Evolutionary conservation across 1,140 invertebrate genomes (phyloP), one percentile per base, ranked within the genome.

Genomic region (Anagrus nilaparvatae): DNA sequence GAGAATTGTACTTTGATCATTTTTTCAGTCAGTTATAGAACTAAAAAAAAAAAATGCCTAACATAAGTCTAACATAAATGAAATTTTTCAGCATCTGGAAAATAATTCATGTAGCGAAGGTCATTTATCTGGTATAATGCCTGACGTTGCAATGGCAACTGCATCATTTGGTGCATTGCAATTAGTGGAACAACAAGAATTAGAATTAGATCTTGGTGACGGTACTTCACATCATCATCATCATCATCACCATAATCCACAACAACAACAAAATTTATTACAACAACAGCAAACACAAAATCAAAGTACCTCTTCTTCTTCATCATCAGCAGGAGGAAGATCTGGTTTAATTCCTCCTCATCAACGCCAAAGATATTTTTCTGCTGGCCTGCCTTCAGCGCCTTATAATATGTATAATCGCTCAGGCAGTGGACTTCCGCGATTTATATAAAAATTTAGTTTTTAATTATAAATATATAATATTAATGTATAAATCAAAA

Each of bases 111-210:
- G 76, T 51, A 75, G 71, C 52, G 80, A 82, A 37, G 77, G 78
- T 19, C 78, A 81, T 52, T 63, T 87, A 24, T 87, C 83, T 35
- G 83, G 84, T 47, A 78, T 83, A 51, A 87, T 89, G 81, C 86
- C 86, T 2, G 86, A 89, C 61, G 85, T 89, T 33, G 84, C 86
- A n/a, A 85, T 88, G 81, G 84, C 84, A 23, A 86, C 84, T 1
- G 75, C 81, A 3, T 81, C 81, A 1, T 68, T 86, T 28, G 75
- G 75, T 10, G 78, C 80, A 45, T 67, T 84, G 35, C 77, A 80
- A 51, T 60, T 87, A 30, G 81, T 84, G 48, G 75, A 76, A 49
- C 73, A 73, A 40, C 73, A 69, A 47, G 75, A 79, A 52, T 61
- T 77, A 44, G 70, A 75, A 47, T 65, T 86, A 47, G 85, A 88